Percentiles rank a stretch among this genome's conserved stretches.
These are phyloP conservation scores for Monoplex corrugatus DNA, from an alignment of 2,888 invertebrate species.

Conservation along the genomic window DNA sequence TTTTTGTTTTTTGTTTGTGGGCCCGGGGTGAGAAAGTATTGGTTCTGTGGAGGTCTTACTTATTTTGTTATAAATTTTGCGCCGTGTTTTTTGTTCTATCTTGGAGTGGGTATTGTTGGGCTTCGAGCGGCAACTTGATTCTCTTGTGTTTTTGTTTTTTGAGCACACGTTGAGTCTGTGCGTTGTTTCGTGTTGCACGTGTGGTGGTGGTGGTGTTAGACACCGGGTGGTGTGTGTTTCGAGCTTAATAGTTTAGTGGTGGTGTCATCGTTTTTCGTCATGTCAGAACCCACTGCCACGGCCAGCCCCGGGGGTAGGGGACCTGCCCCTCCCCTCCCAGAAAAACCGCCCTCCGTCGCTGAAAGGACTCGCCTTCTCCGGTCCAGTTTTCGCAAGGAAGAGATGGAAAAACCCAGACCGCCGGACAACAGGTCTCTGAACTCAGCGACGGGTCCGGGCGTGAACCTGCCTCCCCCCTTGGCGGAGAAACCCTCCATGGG, in stretches of 20 bases:
- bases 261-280: background rate
- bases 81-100: too few relatives aligned
- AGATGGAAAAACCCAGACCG: constrained; percentile 66
- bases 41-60: too few relatives aligned
- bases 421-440: constrained; percentile 55
- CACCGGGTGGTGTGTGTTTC: too few relatives aligned
- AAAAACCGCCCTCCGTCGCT: constrained; percentile 76
- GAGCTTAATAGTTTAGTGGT: too few relatives aligned
- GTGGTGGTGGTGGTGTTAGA: too few relatives aligned
- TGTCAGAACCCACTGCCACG: constrained; percentile 50
- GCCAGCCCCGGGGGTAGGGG: constrained; percentile 57
- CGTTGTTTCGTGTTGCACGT: background rate
- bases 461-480: background rate
- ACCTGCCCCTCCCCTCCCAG: constrained; percentile 74
- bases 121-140: too few relatives aligned
- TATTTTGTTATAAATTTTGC: too few relatives aligned
- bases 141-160: background rate
- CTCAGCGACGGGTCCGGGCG: background rate
- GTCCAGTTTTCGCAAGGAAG: constrained; percentile 75
- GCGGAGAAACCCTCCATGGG: constrained; percentile 34
- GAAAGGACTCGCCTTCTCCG: constrained; percentile 72
- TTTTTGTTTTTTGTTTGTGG: too few relatives aligned
- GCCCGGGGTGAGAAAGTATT: too few relatives aligned
- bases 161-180: background rate
- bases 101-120: too few relatives aligned